Evolutionary conservation across 2,113 vertebrate species (phyloP).

Genomic region (Neogale vison): DNA sequence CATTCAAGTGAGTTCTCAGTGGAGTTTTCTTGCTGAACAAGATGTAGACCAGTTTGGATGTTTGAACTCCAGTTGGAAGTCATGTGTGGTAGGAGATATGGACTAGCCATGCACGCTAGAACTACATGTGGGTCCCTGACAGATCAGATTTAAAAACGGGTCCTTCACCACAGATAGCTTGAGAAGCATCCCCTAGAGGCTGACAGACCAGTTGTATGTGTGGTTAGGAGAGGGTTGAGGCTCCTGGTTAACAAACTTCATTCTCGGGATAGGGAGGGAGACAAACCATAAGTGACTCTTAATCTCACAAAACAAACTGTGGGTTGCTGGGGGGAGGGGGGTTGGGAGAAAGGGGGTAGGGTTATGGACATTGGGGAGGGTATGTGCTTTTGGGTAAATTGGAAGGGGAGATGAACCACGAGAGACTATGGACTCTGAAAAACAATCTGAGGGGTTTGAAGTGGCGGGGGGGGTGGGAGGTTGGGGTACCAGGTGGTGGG

Average conservation of each 20-base stretch:
- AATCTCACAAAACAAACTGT: too few relatives aligned
- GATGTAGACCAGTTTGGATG: neutral
- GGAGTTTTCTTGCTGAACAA: neutral
- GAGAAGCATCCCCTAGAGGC: neutral
- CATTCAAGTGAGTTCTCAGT: neutral
- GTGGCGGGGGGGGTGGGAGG: too few relatives aligned
- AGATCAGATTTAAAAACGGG: neutral
- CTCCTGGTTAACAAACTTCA: neutral
- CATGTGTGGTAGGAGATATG: neutral
- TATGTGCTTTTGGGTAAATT: too few relatives aligned
- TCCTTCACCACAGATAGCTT: neutral
- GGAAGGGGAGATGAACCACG: too few relatives aligned
- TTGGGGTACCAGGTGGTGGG: too few relatives aligned
- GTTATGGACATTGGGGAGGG: too few relatives aligned
- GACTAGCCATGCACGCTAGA: neutral
- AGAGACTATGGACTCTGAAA: too few relatives aligned
- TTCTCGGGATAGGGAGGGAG: too few relatives aligned
- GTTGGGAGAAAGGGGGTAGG: too few relatives aligned
- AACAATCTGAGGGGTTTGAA: too few relatives aligned
- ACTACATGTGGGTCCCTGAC: neutral
- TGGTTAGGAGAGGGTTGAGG: neutral
- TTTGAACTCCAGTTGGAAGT: neutral
- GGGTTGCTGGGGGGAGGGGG: too few relatives aligned
- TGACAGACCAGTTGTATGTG: neutral
- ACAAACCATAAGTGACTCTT: too few relatives aligned